A percentile compares a stretch with the other conserved stretches of the same genome.
Conservation (phyloP, 2,888 invertebrate genomes). For the Syritta pipiens region DNA sequence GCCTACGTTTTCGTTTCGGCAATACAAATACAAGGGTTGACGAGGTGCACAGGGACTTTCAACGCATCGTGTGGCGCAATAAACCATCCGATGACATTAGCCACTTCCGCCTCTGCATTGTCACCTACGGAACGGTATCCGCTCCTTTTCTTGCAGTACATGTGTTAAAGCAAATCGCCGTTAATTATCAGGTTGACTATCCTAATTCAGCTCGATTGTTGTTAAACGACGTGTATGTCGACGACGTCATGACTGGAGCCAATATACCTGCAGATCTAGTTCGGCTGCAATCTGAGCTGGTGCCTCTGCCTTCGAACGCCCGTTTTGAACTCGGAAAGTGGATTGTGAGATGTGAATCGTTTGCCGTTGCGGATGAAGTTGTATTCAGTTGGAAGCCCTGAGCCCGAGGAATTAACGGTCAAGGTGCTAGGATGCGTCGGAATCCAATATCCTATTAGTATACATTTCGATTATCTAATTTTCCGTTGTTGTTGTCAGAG, state of each 20-base stretch:
- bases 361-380: background rate
- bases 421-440: background rate
- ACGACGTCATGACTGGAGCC: background rate
- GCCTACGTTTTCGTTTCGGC: constrained; percentile 25
- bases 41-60: constrained; percentile 1
- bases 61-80: constrained; percentile 29
- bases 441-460: no score
- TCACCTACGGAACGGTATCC: background rate
- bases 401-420: background rate
- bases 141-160: background rate
- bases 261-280: background rate
- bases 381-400: background rate
- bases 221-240: background rate
- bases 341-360: background rate
- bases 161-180: background rate
- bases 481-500: no score
- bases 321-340: background rate
- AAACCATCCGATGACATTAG: background rate
- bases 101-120: background rate
- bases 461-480: no score
- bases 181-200: no score
- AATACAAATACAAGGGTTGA: constrained; percentile 20
- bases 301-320: constrained; percentile 2
- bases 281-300: background rate
- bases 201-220: background rate